Evolutionary conservation across 2,797 vertebrate genomes (phyloP), one percentile per base, ranked within the genome.

Genomic region (Halcyon chelicuti): DNA sequence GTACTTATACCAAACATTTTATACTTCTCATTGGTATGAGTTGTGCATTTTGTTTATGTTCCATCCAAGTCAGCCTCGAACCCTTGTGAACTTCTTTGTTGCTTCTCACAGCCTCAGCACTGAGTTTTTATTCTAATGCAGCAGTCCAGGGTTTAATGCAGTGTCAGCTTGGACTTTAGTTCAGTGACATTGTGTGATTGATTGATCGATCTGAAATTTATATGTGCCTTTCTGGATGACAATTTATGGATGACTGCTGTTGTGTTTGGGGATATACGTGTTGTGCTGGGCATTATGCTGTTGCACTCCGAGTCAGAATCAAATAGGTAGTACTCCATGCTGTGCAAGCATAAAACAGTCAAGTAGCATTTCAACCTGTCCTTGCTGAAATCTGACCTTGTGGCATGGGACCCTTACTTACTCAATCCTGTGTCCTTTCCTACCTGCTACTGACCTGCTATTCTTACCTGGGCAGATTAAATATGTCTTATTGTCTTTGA

Each of bases 1-100:
- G 98, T 98, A 86, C 60, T 86, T 66, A 47, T 76, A 95, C 80
- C 76, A 88, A 35, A 63, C 7, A 35, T 96, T 92, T 84, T 88
- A 89, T 79, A 76, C 35, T 91, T 97, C 76, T 66, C 35, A 42
- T n/a, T 57, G 26, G 19, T 46, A 9, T 1, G n/a, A 88, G 23
- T 74, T 70, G 12, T 54, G 15, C 42, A 7, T 95, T 93, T 94
- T 76, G 19, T 90, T 94, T 26, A 39, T 44, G 51, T 63, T 73
- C 14, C n/a, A 13, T 49, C n/a, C 7, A 54, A 67, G 67, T 35
- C 52, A 60, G 9, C 37, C 40, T 0, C 0, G 44, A 67, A 40
- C 29, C 26, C 18, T 26, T 65, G 26, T 63, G 60, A 74, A 47
- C 15, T 51, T 74, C 42, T 66, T 8, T 67, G 12, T 77, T 74